phyloP scores from a whole-genome alignment of 1,140 invertebrate species.

The Drosophila sproati region DNA sequence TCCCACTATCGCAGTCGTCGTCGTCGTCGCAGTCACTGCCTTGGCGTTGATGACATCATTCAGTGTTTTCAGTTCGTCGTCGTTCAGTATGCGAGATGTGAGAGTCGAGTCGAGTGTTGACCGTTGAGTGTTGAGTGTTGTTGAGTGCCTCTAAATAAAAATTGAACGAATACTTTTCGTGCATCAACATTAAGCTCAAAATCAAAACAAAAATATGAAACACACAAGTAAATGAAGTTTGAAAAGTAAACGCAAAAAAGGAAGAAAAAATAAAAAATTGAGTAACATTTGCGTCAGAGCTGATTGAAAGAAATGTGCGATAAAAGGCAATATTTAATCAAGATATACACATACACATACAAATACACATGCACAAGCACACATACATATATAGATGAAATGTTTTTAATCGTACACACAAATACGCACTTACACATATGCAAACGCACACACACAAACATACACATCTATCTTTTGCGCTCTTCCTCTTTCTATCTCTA shows the following conservation, averaged over 20 bases:
- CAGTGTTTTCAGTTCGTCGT: conserved; percentile 52
- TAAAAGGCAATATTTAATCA: conserved; percentile 61
- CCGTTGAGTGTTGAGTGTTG: conserved; percentile 22
- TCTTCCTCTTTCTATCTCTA: conserved; percentile 16
- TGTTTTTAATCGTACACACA: conserved; percentile 46
- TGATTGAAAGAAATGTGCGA: conserved; percentile 43
- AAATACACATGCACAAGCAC: conserved; percentile 11
- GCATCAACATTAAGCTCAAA: conserved; percentile 32
- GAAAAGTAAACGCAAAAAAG: conserved; percentile 10
- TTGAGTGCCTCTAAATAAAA: conserved; percentile 37
- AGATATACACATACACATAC: conserved; percentile 47
- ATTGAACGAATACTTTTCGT: conserved; percentile 40
- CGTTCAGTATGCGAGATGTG: conserved; percentile 45
- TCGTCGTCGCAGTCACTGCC: conserved; percentile 47
- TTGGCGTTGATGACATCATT: conserved; percentile 78
- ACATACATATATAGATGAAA: conserved; percentile 6
- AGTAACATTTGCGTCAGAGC: conserved; percentile 65
- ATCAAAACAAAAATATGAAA: conserved; percentile 45
- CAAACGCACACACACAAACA: conserved; percentile 14
- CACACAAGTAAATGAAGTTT: conserved; percentile 9
- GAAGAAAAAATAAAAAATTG: conserved; percentile 32
- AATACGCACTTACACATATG: conserved; percentile 15
- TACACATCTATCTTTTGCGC: conserved; percentile 22
- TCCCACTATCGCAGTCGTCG: conserved; percentile 41
- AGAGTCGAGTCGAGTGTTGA: conserved; percentile 43